Evolutionary conservation across 2,113 vertebrate species (phyloP).

Genomic region (Platichthys flesus): DNA sequence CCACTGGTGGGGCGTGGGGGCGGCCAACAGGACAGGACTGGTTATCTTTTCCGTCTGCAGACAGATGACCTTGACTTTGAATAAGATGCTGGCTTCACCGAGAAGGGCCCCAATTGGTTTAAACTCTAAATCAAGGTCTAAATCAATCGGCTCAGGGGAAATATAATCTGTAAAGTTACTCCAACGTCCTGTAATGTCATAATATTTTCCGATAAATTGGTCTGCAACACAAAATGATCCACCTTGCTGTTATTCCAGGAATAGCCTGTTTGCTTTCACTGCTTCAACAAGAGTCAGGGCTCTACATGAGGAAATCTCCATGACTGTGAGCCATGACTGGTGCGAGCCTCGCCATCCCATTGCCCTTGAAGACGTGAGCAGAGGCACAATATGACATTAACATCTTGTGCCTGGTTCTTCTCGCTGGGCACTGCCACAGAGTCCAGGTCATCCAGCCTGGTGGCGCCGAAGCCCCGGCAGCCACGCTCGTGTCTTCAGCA

Average conservation of each 20-base stretch:
- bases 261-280: slow-evolving; percentile 6
- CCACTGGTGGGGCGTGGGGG: slow-evolving; percentile 1
- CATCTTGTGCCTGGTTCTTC: slow-evolving; percentile 28
- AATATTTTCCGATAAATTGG: background rate
- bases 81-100: background rate
- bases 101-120: background rate
- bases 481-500: slow-evolving; percentile 41
- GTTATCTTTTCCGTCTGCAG: background rate
- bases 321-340: background rate
- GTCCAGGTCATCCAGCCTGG: slow-evolving; percentile 55
- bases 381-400: slow-evolving; percentile 30
- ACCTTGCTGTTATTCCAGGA: background rate
- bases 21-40: slow-evolving; percentile 2
- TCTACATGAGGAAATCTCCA: slow-evolving; percentile 8
- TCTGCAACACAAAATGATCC: background rate
- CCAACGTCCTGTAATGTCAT: too few species aligned
- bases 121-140: background rate
- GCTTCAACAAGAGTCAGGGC: background rate
- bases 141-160: background rate
- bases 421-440: slow-evolving; percentile 34
- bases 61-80: background rate
- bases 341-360: background rate
- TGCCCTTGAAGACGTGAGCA: slow-evolving; percentile 25
- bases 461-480: slow-evolving; percentile 36
- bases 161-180: too few species aligned